Evolutionary conservation across 2,888 invertebrate species (phyloP).

Genomic region (Enchytraeus crypticus): DNA sequence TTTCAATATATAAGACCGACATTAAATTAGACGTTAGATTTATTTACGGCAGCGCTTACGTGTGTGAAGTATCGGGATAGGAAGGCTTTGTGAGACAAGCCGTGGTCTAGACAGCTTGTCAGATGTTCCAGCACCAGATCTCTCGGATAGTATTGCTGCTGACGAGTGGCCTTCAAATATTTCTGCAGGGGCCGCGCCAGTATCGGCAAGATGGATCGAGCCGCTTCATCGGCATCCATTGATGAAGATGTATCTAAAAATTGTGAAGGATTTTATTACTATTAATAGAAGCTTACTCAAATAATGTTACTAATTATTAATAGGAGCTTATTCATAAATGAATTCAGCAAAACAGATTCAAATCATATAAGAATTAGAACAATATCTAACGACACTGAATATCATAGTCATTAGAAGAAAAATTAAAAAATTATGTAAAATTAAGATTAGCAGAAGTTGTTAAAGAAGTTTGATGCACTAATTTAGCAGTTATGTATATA

Average conservation of each 20-base stretch:
- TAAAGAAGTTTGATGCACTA: too few relatives aligned
- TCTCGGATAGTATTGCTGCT: constrained; percentile 89
- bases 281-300: neutral
- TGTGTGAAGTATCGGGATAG: constrained; percentile 76
- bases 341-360: too few relatives aligned
- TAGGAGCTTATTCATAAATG: too few relatives aligned
- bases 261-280: neutral
- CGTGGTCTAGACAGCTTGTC: constrained; percentile 81
- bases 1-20: neutral
- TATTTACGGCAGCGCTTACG: neutral
- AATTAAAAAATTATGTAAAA: too few relatives aligned
- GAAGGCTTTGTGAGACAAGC: constrained; percentile 86
- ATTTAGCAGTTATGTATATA: too few relatives aligned
- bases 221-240: constrained; percentile 90
- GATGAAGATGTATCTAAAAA: neutral
- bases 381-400: too few relatives aligned
- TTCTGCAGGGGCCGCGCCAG: constrained; percentile 92
- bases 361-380: too few relatives aligned
- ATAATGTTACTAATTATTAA: too few relatives aligned
- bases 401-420: too few relatives aligned
- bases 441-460: too few relatives aligned
- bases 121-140: constrained; percentile 84
- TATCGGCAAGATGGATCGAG: constrained; percentile 93
- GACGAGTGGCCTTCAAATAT: constrained; percentile 84
- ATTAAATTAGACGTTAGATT: too few relatives aligned